Percentiles rank a stretch among this genome's conserved stretches.
These are phyloP conservation scores for Neuroterus valhalla DNA, from an alignment of 1,140 invertebrate species.

Conservation along the genomic window DNA sequence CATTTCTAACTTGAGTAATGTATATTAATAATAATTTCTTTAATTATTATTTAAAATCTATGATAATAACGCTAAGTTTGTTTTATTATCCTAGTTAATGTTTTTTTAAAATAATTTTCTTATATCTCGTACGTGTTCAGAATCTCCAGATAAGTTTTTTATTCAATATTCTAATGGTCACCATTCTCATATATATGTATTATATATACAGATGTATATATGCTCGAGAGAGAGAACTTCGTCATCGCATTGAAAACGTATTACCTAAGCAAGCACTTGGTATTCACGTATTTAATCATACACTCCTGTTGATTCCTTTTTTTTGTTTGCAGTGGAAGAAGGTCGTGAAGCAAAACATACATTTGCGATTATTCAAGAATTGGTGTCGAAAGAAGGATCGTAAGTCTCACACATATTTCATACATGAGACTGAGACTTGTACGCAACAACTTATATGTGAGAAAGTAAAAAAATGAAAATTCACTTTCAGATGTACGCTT, in stretches of 20 bases:
- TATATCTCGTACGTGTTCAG: no score
- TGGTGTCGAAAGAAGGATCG: conserved; percentile 84
- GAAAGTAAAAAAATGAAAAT: conserved; percentile 32
- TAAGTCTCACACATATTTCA: conserved; percentile 68
- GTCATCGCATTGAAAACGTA: no score
- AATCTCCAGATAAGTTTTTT: no score
- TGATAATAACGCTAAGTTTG: neutral
- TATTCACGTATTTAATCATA: neutral
- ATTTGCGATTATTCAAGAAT: conserved; percentile 77
- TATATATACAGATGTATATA: no score
- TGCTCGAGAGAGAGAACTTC: no score
- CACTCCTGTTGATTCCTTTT: neutral
- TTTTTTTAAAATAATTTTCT: conserved; percentile 33
- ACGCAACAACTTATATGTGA: conserved; percentile 14
- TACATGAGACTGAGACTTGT: neutral
- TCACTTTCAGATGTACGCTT: conserved; percentile 77
- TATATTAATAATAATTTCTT: neutral
- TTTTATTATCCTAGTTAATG: neutral
- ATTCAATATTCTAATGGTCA: no score
- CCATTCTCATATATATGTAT: no score
- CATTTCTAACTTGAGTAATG: no score
- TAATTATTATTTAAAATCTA: no score
- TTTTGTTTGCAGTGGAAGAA: conserved; percentile 80
- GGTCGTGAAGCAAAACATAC: conserved; percentile 78
- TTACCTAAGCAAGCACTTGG: neutral